These are phyloP conservation scores for Varanus komodoensis DNA, from an alignment of 2,113 vertebrate species.

Conservation along the genomic window DNA sequence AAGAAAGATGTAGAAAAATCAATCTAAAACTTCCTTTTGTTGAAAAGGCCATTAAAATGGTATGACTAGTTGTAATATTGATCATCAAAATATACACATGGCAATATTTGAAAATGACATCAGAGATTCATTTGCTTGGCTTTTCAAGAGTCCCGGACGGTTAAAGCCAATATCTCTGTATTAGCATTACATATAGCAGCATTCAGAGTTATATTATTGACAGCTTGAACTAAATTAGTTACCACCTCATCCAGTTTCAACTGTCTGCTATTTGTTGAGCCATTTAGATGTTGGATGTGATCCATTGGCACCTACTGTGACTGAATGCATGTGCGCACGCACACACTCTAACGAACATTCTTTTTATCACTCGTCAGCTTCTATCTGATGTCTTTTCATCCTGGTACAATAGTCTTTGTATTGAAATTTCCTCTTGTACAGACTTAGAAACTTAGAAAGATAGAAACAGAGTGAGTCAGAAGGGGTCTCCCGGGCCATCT, in stretches of 20 bases:
- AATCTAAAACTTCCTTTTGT: constrained; percentile 22
- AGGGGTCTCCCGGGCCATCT: too few species aligned
- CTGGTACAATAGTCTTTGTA: constrained; percentile 46
- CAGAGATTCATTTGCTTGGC: constrained; percentile 25
- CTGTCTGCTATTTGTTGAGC: constrained; percentile 72
- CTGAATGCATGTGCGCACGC: constrained; percentile 43
- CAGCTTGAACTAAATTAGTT: constrained; percentile 74
- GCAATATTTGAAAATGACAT: constrained; percentile 37
- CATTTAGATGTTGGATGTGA: constrained; percentile 69
- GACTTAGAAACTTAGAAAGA: fast-evolving
- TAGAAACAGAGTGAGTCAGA: too few species aligned
- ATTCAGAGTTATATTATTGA: constrained; percentile 75
- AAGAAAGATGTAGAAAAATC: background rate
- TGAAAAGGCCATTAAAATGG: constrained; percentile 23
- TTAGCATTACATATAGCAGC: constrained; percentile 59
- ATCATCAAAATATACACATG: constrained; percentile 10
- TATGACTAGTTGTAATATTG: background rate
- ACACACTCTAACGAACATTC: constrained; percentile 44
- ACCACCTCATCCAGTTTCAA: constrained; percentile 71
- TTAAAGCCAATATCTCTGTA: constrained; percentile 55
- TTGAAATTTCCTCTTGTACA: constrained; percentile 39
- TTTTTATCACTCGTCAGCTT: constrained; percentile 64
- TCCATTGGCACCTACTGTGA: constrained; percentile 69
- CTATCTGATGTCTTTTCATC: constrained; percentile 60
- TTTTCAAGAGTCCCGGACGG: constrained; percentile 54